phyloP scores from a whole-genome alignment of 2,113 vertebrate genomes.

The Saiga tatarica region DNA sequence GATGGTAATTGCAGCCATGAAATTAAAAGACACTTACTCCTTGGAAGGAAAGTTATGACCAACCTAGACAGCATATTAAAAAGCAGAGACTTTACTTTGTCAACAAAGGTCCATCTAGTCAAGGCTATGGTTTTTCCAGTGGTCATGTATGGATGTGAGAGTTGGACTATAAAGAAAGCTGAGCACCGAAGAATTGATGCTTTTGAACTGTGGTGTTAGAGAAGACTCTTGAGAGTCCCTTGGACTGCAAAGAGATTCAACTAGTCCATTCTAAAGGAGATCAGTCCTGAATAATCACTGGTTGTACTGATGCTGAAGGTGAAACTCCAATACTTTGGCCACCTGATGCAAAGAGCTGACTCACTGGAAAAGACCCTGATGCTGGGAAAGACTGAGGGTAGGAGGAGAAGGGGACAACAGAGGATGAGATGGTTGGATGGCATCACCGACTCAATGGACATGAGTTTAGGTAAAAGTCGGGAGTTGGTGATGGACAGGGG shows the following conservation, averaged over 20 bases:
- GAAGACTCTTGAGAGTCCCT: not conserved
- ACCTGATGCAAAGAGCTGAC: not conserved
- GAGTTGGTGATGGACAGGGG: not conserved
- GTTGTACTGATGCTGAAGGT: not conserved
- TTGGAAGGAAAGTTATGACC: too few species aligned
- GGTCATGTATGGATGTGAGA: not conserved
- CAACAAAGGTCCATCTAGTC: not conserved
- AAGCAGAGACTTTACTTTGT: too few species aligned
- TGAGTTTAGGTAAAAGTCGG: accelerated
- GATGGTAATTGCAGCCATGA: not conserved
- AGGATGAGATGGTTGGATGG: not conserved
- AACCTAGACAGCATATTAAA: too few species aligned
- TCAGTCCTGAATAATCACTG: not conserved
- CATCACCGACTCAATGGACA: not conserved
- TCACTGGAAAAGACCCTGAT: not conserved
- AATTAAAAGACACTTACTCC: too few species aligned
- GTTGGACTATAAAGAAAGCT: not conserved
- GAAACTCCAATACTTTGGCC: not conserved
- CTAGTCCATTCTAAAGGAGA: not conserved
- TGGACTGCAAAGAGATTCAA: not conserved
- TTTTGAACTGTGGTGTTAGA: not conserved
- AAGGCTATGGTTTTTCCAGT: not conserved
- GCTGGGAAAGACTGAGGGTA: not conserved
- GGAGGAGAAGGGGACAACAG: not conserved
- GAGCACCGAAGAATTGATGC: not conserved